phyloP scores from a whole-genome alignment of 1,140 invertebrate species.

The Pseudobourletiella spinata region DNA sequence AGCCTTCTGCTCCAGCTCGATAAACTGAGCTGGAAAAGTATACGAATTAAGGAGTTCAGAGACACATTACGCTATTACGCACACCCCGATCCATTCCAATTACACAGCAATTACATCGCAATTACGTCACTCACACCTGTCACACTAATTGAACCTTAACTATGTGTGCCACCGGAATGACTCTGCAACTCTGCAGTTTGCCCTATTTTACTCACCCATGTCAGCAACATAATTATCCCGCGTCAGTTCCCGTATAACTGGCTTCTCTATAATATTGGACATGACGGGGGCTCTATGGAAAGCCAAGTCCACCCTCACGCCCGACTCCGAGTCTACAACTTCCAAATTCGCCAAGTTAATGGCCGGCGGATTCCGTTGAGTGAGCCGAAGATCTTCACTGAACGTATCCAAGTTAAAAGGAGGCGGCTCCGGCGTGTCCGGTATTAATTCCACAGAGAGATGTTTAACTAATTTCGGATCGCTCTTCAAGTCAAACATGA shows the following conservation, averaged over 20 bases:
- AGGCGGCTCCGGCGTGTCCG: neutral
- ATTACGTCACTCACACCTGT: no score
- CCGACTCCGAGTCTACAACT: constrained; percentile 6
- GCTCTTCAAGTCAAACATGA: constrained; percentile 24
- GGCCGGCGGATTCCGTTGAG: neutral
- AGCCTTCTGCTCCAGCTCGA: constrained; percentile 13
- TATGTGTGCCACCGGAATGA: no score
- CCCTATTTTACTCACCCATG: constrained; percentile 14
- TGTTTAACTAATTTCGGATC: constrained; percentile 20
- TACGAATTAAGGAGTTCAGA: neutral
- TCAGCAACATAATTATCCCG: constrained; percentile 2
- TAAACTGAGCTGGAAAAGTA: constrained; percentile 11
- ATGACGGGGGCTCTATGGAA: neutral
- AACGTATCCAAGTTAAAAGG: neutral
- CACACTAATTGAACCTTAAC: no score
- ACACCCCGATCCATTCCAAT: no score
- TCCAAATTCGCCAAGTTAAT: constrained; percentile 4
- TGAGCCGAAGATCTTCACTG: neutral
- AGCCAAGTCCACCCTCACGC: neutral
- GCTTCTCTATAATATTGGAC: no score
- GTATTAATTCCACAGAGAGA: constrained; percentile 10
- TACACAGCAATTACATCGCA: no score
- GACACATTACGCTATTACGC: neutral
- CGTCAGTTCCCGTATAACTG: neutral
- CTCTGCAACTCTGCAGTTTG: no score